A percentile compares a stretch with the other conserved stretches of the same genome.
Evolutionary conservation across 2,888 invertebrate species (phyloP).

Genomic region (Drosophila seclusa): DNA sequence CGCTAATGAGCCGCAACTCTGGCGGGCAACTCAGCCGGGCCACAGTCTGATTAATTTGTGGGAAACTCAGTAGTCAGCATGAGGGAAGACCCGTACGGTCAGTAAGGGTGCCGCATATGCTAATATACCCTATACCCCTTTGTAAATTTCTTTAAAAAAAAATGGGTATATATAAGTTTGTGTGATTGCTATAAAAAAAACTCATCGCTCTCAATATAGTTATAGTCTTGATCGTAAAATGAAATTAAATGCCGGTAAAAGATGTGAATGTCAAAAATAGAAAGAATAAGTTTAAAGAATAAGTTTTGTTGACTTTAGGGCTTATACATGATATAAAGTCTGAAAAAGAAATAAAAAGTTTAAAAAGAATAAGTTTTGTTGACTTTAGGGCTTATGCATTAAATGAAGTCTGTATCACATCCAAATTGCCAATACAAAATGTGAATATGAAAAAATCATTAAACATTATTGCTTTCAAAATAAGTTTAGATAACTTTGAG

Average conservation of each 20-base stretch:
- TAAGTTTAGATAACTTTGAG: neutral
- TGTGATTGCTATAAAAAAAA: neutral
- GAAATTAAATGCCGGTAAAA: neutral
- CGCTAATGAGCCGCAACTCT: slow-evolving; percentile 70
- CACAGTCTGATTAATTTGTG: slow-evolving; percentile 72
- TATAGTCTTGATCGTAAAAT: neutral
- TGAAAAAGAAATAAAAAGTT: neutral
- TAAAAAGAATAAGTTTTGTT: neutral
- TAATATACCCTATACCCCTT: neutral
- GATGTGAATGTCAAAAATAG: neutral
- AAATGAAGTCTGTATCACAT: neutral
- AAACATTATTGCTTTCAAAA: neutral
- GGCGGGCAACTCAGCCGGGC: slow-evolving; percentile 2
- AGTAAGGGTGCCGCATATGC: slow-evolving; percentile 33
- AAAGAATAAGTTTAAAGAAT: neutral
- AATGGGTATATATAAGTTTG: neutral
- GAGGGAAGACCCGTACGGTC: slow-evolving; percentile 16
- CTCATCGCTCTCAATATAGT: neutral
- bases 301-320: neutral
- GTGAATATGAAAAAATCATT: neutral
- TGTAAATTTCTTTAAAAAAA: neutral
- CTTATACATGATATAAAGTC: neutral
- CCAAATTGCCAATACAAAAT: neutral
- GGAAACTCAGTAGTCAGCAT: slow-evolving; percentile 40
- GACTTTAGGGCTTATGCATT: neutral